A percentile compares a stretch with the other conserved stretches of the same genome.
Evolutionary conservation across 2,113 vertebrate species (phyloP).

Genomic region (Hippocampus zosterae): DNA sequence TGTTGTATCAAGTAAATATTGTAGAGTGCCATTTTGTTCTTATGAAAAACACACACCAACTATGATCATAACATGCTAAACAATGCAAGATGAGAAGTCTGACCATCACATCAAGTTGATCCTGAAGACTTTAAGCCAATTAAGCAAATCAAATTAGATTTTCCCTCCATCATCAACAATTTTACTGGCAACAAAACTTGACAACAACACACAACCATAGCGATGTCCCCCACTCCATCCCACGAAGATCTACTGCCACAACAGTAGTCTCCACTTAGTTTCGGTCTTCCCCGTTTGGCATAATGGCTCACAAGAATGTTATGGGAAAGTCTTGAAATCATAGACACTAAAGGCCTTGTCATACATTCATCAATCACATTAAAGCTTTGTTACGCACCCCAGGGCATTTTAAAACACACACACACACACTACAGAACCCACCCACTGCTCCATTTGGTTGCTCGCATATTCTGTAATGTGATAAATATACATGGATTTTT

Average conservation of each 20-base stretch:
- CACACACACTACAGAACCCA: neutral
- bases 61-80: neutral
- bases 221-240: neutral
- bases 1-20: too few relatives aligned
- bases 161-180: neutral
- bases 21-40: too few relatives aligned
- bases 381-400: slow-evolving; percentile 19
- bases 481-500: slow-evolving; percentile 15
- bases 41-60: too few relatives aligned
- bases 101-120: neutral
- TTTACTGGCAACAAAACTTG: neutral
- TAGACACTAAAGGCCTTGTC: slow-evolving; percentile 39
- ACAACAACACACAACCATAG: neutral
- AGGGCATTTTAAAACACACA: slow-evolving; percentile 28
- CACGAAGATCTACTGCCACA: slow-evolving; percentile 13
- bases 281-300: slow-evolving; percentile 11
- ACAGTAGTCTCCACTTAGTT: slow-evolving; percentile 24
- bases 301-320: slow-evolving; percentile 36
- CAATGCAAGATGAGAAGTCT: neutral
- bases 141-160: neutral
- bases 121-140: neutral
- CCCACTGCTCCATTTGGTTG: neutral
- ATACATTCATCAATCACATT: slow-evolving; percentile 42
- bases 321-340: slow-evolving; percentile 27
- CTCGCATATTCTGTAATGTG: neutral